These are phyloP conservation scores for Hylaeus anthracinus DNA, from an alignment of 1,140 invertebrate species.

Conservation along the genomic window DNA sequence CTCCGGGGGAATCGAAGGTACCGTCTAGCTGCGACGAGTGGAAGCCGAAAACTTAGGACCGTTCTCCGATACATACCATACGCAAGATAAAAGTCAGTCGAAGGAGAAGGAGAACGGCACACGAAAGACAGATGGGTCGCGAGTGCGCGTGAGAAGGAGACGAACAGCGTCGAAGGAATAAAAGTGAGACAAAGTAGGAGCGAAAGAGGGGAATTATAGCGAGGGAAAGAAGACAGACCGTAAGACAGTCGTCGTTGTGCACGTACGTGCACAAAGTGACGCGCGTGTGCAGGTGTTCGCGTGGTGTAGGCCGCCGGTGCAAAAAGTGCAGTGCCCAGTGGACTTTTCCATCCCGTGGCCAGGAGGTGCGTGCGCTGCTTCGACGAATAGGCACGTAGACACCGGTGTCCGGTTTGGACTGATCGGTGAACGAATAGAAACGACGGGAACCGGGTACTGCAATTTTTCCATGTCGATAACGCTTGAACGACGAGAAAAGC, in stretches of 20 bases:
- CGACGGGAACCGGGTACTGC: background rate
- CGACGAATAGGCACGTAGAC: slow-evolving; percentile 36
- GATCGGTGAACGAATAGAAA: slow-evolving; percentile 31
- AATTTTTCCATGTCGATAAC: background rate
- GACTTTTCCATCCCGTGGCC: slow-evolving; percentile 60
- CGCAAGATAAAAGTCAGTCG: slow-evolving; percentile 7
- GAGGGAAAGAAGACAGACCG: slow-evolving; percentile 18
- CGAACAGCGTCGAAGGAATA: slow-evolving; percentile 5
- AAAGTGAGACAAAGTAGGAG: slow-evolving; percentile 4
- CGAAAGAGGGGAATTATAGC: slow-evolving; percentile 1
- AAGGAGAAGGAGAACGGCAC: background rate
- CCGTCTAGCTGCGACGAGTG: slow-evolving; percentile 3
- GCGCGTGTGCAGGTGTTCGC: slow-evolving; percentile 54
- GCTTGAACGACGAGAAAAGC: background rate
- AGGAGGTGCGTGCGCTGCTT: slow-evolving; percentile 47
- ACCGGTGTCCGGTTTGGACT: slow-evolving; percentile 37
- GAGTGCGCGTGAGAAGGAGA: background rate
- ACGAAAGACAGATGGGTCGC: background rate
- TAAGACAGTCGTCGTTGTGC: slow-evolving; percentile 48
- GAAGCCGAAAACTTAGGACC: slow-evolving; percentile 43
- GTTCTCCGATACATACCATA: slow-evolving; percentile 1
- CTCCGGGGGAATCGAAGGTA: background rate
- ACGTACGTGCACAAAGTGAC: slow-evolving; percentile 46
- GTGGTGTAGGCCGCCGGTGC: slow-evolving; percentile 49
- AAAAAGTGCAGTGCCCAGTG: slow-evolving; percentile 60